Conservation (phyloP, 2,113 vertebrate species). For the Oceanodroma tethys region DNA sequence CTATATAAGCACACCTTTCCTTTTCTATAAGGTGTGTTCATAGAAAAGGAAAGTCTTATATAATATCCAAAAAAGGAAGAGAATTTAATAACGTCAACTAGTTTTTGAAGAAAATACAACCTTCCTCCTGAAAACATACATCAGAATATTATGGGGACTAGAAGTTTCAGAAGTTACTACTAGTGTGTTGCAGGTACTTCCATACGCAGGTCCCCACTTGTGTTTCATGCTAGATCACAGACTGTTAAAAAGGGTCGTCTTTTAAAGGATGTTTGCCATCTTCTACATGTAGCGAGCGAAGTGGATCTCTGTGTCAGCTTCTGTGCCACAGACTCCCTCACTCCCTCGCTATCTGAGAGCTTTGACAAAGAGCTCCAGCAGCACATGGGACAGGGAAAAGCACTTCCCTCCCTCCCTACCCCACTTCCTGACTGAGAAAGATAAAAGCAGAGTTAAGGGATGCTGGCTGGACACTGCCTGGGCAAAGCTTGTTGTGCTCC, state of each 20-base stretch:
- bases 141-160: not conserved
- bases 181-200: not conserved
- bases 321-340: not conserved
- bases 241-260: not conserved
- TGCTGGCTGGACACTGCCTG: not conserved
- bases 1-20: not conserved
- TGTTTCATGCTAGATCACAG: not conserved
- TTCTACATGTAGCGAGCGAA: not conserved
- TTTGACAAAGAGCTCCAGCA: not conserved
- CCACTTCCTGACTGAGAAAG: not conserved
- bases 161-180: not conserved
- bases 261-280: not conserved
- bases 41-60: not conserved
- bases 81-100: not conserved
- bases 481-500: not conserved
- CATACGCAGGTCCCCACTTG: not conserved
- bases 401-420: not conserved
- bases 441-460: conserved; percentile 12
- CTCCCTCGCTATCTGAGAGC: not conserved
- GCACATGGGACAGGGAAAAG: not conserved
- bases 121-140: not conserved
- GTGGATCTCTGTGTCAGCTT: not conserved
- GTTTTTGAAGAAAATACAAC: not conserved
- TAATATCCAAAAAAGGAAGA: not conserved
- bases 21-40: not conserved